Evolutionary conservation across 2,888 invertebrate genomes (phyloP), one percentile per base, ranked within the genome.

Genomic region (Furcula furcula): DNA sequence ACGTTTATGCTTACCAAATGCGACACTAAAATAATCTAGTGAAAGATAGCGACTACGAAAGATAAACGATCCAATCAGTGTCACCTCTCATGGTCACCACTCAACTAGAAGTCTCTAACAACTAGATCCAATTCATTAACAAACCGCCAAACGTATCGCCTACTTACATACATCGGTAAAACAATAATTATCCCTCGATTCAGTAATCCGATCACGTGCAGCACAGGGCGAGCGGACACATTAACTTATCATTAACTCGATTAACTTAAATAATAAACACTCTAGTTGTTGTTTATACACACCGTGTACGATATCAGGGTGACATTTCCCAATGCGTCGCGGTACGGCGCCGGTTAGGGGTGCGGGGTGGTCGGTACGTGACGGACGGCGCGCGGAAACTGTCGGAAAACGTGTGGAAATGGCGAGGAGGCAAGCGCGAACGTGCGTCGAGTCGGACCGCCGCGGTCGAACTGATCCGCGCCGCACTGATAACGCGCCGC

Each of bases 161-260:
- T 69, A 83, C 85, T 83, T 82, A 83, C 83, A 62, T 82, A 83
- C 83, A 62, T 75, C 59, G 62, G 57, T 65, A 64, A 76, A 76
- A 78, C 79, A 65, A 76, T 73, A 67, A 72, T 72, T 65, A 76
- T 77, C 77, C 77, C 67, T 71, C 54, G 54, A 61, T 65, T 71
- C 70, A 51, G 76, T 76, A 82, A 83, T 84, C 79, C 81, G 69
- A 78, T 84, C 82, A 84, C 79, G 82, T 71, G 78, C 64, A 56
- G 47, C 61, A 65, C 68, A 74, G 63, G 51, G 60, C 57, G 60
- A 57, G 53, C 48, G 55, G 55, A 70, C 79, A 76, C 83, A 80
- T 76, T 70, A 77, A 78, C 65, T 76, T 73, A 78, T 79, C 74
- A 71, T 76, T 71, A 73, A 70, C 65, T 69, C 62, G 55, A 77